Base-by-base conservation (phyloP, 2,113 vertebrate genomes). In the Carlito syrichta region DNA sequence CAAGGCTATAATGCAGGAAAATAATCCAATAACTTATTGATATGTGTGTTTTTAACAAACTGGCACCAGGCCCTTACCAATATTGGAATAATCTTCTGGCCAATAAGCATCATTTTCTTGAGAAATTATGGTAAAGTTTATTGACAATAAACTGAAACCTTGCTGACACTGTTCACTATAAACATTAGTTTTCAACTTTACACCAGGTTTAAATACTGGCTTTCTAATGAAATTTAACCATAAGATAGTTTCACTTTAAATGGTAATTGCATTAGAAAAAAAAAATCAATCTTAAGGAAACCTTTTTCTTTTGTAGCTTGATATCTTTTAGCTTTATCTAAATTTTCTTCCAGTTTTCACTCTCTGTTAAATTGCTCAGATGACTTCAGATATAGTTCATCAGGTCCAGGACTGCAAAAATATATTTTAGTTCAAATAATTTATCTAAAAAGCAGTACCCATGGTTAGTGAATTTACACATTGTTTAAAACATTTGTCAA, bases 341-440 rank as follows among this genome's bases (percentile, higher is more conserved):
- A 90, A 88, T 88, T 97, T 93, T 13, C 43, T 93, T 85, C 17
- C 27, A 5, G n/a, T 88, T 95, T 19, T 93, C 43, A 82, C 62
- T 86, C 13, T 20, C 5, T 77, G 20, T 23, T 96, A 88, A 54
- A 89, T 63, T 93, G 19, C n/a, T 86, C 22, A 48, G n/a, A 58
- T 68, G 40, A 91, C 52, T 96, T 91, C 25, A 73, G 23, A 89
- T 93, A 43, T 32, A 58, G 45, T 66, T 86, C 48, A 89, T 92
- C 45, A 78, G 5, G n/a, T 43, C 48, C 40, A 81, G 40, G n/a
- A 82, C 25, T 68, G 8, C 4, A 90, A 90, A n/a, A 71, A 48
- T 87, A 58, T 92, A 6, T 90, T 84, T 82, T 40, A 52, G 6
- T 89, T 92, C 54, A 77, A 35, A 14, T 43, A 93, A 90, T 93